Conservation (phyloP, 1,140 invertebrate genomes). For the Drosophila rhopaloa region DNA sequence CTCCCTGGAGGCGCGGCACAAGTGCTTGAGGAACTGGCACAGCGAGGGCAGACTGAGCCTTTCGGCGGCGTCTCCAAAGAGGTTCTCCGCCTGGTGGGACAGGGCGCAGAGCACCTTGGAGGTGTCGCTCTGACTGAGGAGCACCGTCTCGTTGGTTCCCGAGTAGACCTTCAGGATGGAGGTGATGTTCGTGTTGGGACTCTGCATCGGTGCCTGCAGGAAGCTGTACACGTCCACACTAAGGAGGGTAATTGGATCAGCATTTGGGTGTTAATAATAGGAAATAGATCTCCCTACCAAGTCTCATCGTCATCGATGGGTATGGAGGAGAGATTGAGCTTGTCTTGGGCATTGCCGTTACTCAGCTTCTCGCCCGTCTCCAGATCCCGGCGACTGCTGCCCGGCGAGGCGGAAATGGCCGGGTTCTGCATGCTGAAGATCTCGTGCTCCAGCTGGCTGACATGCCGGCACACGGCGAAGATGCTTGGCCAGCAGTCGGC, state of each 20-base stretch:
- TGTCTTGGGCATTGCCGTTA: conserved; percentile 79
- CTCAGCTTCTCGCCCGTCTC: conserved; percentile 84
- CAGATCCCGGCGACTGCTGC: conserved; percentile 84
- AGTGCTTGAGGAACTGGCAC: conserved; percentile 91
- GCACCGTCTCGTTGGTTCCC: conserved; percentile 87
- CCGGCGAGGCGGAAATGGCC: conserved; percentile 82
- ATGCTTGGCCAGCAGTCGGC: conserved; percentile 97
- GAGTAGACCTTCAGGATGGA: conserved; percentile 84
- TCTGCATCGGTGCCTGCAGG: conserved; percentile 89
- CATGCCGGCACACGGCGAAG: conserved; percentile 95
- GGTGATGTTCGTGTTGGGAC: conserved; percentile 86
- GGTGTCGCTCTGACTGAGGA: conserved; percentile 92
- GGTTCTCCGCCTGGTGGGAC: conserved; percentile 93
- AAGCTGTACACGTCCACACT: conserved; percentile 94
- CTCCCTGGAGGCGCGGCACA: conserved; percentile 92
- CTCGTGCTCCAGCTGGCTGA: conserved; percentile 94
- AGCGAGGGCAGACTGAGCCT: conserved; percentile 94
- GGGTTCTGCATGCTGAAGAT: conserved; percentile 90
- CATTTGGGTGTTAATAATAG: not conserved
- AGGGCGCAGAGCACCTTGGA: conserved; percentile 94
- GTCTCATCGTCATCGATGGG: conserved; percentile 90
- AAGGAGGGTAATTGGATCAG: conserved; percentile 23
- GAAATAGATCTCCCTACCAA: conserved; percentile 85
- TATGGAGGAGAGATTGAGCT: conserved; percentile 84
- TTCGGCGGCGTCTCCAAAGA: conserved; percentile 94